A percentile compares a stretch with the other conserved stretches of the same genome.
These are phyloP conservation scores for Cololabis saira DNA, from an alignment of 2,113 vertebrate species.

Conservation along the genomic window DNA sequence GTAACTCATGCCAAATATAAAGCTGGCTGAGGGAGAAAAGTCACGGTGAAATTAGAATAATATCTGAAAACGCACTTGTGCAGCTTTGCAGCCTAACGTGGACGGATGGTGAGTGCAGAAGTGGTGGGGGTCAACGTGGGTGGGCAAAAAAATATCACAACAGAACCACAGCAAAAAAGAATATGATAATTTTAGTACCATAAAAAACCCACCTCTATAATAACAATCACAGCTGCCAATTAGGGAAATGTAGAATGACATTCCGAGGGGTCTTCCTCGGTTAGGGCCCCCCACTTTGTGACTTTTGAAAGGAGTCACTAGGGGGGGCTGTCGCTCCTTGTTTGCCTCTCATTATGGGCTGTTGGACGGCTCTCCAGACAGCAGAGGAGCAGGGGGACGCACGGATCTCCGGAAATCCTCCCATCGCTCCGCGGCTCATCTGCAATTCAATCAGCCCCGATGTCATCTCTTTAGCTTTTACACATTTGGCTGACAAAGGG, in stretches of 20 bases:
- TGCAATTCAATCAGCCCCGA: constrained; percentile 78
- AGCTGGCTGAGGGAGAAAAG: constrained; percentile 1
- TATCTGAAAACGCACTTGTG: constrained; percentile 37
- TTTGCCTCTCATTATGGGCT: neutral
- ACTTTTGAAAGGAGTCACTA: constrained; percentile 48
- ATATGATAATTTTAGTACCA: neutral
- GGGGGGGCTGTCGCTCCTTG: constrained; percentile 73
- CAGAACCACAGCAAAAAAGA: neutral
- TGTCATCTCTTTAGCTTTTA: constrained; percentile 74
- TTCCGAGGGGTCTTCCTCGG: neutral
- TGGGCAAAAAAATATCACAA: constrained; percentile 23
- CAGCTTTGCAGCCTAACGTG: constrained; percentile 6
- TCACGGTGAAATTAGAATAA: constrained; percentile 34
- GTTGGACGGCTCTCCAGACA: constrained; percentile 3
- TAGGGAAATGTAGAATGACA: constrained; percentile 18
- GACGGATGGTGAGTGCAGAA: constrained; percentile 8
- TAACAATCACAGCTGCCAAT: constrained; percentile 8
- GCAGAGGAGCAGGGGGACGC: constrained; percentile 6
- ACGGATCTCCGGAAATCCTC: constrained; percentile 64
- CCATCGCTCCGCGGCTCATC: constrained; percentile 65
- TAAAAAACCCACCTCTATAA: neutral
- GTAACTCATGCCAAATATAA: constrained; percentile 25
- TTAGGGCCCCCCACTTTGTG: neutral
- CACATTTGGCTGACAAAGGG: constrained; percentile 71
- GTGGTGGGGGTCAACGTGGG: neutral